Percentiles rank a stretch among this genome's conserved stretches.
Evolutionary conservation across 2,113 vertebrate species (phyloP).

Genomic region (Oryzias woworae): DNA sequence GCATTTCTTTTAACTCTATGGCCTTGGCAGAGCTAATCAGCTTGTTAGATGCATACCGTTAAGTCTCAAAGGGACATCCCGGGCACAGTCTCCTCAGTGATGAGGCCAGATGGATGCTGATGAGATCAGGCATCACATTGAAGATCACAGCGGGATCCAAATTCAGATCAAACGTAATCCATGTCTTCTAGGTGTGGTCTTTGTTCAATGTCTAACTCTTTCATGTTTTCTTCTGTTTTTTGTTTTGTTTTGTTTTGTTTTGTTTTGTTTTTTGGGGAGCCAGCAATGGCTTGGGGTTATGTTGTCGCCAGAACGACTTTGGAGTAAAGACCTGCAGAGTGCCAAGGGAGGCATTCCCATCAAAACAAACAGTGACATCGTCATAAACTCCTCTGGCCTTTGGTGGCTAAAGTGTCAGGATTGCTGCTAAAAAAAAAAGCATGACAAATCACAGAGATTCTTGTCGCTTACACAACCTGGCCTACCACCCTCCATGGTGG

Average conservation of each 20-base stretch:
- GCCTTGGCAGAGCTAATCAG: conserved; percentile 58
- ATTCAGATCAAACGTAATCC: conserved; percentile 16
- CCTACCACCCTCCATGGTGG: conserved; percentile 81
- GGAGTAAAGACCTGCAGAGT: conserved; percentile 54
- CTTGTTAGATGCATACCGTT: conserved; percentile 53
- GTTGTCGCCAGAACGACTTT: conserved; percentile 44
- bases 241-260: not conserved
- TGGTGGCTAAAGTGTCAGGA: conserved; percentile 25
- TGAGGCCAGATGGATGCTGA: conserved; percentile 33
- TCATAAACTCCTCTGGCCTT: conserved; percentile 21
- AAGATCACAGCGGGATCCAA: conserved; percentile 7
- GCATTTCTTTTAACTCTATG: conserved; percentile 40
- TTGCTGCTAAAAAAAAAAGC: conserved; percentile 16
- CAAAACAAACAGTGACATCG: conserved; percentile 15
- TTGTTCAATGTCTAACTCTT: conserved; percentile 3
- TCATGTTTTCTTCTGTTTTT: conserved; percentile 11
- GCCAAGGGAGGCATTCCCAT: conserved; percentile 42
- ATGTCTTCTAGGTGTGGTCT: not conserved
- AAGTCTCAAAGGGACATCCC: conserved; percentile 31
- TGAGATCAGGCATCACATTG: conserved; percentile 28
- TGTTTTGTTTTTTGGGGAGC: conserved; percentile 17
- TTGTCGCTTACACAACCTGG: conserved; percentile 72
- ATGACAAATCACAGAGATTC: conserved; percentile 70
- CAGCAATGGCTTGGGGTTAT: conserved; percentile 67
- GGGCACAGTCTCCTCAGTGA: not conserved